A percentile compares a stretch with the other conserved stretches of the same genome.
phyloP scores from a whole-genome alignment of 2,113 vertebrate genomes.

The Tychaedon coryphoeus region DNA sequence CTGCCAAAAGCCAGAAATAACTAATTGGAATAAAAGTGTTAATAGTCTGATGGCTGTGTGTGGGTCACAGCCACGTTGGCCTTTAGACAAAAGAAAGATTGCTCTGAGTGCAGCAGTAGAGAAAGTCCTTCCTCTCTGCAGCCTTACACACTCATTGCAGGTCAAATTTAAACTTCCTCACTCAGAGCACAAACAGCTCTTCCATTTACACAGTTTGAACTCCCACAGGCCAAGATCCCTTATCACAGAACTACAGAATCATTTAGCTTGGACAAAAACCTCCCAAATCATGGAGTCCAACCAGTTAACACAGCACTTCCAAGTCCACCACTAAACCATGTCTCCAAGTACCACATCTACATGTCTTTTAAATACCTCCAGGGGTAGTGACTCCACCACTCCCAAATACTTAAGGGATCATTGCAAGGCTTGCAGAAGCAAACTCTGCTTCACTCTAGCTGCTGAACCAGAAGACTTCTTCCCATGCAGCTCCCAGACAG shows the following conservation, averaged over 20 bases:
- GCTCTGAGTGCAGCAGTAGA: not conserved
- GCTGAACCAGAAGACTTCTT: not conserved
- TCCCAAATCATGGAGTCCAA: not conserved
- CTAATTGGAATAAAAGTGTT: slow-evolving; percentile 65
- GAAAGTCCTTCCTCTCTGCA: slow-evolving; percentile 38
- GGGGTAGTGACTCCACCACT: not conserved
- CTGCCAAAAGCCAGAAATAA: slow-evolving; percentile 58
- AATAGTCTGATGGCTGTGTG: slow-evolving; percentile 45
- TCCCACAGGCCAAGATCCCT: not conserved
- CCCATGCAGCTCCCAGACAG: not conserved
- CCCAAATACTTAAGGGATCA: not conserved
- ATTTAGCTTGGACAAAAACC: not conserved
- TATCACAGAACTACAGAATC: not conserved
- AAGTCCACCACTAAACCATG: not conserved
- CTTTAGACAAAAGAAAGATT: slow-evolving; percentile 55
- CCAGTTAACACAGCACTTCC: not conserved
- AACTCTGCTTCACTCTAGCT: not conserved
- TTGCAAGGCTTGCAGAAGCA: not conserved
- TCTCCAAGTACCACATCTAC: not conserved
- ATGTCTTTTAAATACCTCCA: not conserved
- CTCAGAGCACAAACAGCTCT: not conserved
- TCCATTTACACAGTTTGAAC: not conserved
- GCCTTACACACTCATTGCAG: not conserved
- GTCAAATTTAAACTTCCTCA: not conserved
- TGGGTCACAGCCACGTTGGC: slow-evolving; percentile 59